These are phyloP conservation scores for Cheirogaleus medius DNA, from an alignment of 2,113 vertebrate species.

Conservation along the genomic window DNA sequence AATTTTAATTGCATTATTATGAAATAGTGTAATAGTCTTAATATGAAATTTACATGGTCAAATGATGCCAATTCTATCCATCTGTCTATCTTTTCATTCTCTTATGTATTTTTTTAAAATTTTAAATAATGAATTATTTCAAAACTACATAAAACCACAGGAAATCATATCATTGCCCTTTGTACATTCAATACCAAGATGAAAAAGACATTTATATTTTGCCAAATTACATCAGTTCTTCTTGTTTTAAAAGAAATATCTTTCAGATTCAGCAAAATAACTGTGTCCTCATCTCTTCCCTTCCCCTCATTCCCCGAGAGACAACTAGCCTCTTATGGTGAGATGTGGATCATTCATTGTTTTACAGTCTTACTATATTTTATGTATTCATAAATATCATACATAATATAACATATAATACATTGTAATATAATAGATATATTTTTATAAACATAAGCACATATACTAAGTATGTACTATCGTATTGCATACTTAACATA, in stretches of 20 bases:
- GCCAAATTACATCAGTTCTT: background rate
- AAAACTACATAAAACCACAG: slow-evolving; percentile 24
- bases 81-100: background rate
- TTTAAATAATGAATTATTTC: slow-evolving; percentile 17
- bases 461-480: background rate
- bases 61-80: background rate
- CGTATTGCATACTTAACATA: background rate
- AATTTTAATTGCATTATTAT: slow-evolving; percentile 40
- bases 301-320: background rate
- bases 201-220: background rate
- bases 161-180: slow-evolving; percentile 19
- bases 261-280: background rate
- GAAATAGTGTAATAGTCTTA: background rate
- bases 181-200: background rate
- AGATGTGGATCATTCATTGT: background rate
- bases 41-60: slow-evolving; percentile 12
- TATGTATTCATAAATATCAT: background rate
- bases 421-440: background rate
- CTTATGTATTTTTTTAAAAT: background rate
- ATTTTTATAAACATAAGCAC: background rate
- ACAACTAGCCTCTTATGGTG: background rate
- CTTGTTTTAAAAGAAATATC: background rate
- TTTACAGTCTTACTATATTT: background rate
- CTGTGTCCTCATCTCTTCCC: background rate
- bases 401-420: background rate